These are phyloP conservation scores for Poecilia picta DNA, from an alignment of 2,797 vertebrate species.

Conservation along the genomic window DNA sequence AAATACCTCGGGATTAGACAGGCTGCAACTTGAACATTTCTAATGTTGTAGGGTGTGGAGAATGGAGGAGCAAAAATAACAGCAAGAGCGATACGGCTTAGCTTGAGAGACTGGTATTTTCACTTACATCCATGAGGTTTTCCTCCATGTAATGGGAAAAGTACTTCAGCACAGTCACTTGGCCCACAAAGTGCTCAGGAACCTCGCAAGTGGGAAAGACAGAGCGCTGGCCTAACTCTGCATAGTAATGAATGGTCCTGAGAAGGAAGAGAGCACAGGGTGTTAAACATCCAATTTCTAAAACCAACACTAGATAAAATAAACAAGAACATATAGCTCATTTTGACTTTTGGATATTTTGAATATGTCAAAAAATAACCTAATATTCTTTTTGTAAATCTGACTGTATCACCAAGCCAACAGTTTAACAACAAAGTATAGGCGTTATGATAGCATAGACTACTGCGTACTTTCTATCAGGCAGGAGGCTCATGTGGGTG, in stretches of 20 bases:
- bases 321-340: neutral
- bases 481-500: constrained; percentile 96
- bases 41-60: constrained; percentile 30
- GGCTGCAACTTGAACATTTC: constrained; percentile 37
- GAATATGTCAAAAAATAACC: neutral
- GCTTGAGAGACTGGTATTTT: constrained; percentile 3
- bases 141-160: constrained; percentile 99
- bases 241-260: constrained; percentile 97
- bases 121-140: constrained; percentile 98
- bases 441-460: constrained; percentile 36
- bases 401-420: neutral
- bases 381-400: neutral
- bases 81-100: constrained; percentile 9
- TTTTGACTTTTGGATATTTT: neutral
- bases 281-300: constrained; percentile 24
- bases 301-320: neutral
- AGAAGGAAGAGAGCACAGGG: constrained; percentile 21
- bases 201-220: constrained; percentile 90
- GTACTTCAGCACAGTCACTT: constrained; percentile 98
- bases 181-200: constrained; percentile 93
- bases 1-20: constrained; percentile 47
- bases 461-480: constrained; percentile 92
- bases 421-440: constrained; percentile 14
- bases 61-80: constrained; percentile 26
- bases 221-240: constrained; percentile 92